Conservation (phyloP, 2,888 invertebrate genomes). For the Eurois occulta region DNA sequence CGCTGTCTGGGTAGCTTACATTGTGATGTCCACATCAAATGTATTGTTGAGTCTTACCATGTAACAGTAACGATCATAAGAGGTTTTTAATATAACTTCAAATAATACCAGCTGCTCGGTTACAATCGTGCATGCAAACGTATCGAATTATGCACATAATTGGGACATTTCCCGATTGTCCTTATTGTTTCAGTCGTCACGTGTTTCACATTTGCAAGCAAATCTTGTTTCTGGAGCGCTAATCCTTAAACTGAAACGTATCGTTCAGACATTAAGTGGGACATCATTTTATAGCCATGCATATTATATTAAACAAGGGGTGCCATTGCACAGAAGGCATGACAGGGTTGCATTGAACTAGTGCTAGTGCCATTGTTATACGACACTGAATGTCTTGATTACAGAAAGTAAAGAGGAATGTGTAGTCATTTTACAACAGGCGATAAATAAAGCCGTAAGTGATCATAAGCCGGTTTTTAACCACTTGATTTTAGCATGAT, state of each 20-base stretch:
- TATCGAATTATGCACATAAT: constrained; percentile 60
- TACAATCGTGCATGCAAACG: constrained; percentile 74
- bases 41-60: constrained; percentile 72
- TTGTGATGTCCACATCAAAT: constrained; percentile 84
- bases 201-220: constrained; percentile 47
- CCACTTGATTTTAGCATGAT: constrained; percentile 76
- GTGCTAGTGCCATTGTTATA: constrained; percentile 57
- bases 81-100: constrained; percentile 64
- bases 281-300: constrained; percentile 57
- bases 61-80: constrained; percentile 60
- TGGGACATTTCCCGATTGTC: constrained; percentile 39
- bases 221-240: constrained; percentile 28
- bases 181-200: constrained; percentile 48
- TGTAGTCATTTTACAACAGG: constrained; percentile 69
- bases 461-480: constrained; percentile 87
- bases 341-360: constrained; percentile 64
- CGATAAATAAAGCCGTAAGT: constrained; percentile 78
- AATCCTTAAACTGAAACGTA: constrained; percentile 33
- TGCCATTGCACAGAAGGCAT: constrained; percentile 72
- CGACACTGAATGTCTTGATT: constrained; percentile 63
- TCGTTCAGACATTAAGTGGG: constrained; percentile 47
- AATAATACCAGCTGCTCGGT: constrained; percentile 50
- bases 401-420: constrained; percentile 66
- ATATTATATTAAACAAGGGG: constrained; percentile 57
- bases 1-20: constrained; percentile 81